phyloP scores from a whole-genome alignment of 1,140 invertebrate species.

The Metopolophium dirhodum region DNA sequence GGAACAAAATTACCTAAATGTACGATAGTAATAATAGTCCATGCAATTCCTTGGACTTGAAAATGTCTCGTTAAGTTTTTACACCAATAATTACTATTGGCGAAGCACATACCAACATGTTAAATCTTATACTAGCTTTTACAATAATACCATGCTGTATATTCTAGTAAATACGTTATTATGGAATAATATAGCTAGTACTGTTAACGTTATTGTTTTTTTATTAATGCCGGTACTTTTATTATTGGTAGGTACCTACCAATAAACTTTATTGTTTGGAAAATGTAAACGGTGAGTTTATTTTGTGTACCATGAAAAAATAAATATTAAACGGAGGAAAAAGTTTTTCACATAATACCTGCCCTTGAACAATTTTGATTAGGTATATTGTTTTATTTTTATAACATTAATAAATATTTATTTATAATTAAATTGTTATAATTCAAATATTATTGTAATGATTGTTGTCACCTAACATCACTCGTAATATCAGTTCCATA shows the following conservation, averaged over 20 bases:
- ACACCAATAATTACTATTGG: neutral
- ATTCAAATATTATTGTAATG: neutral
- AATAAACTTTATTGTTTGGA: constrained; percentile 19
- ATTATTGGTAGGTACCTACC: neutral
- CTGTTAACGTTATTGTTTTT: neutral
- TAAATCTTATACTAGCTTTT: neutral
- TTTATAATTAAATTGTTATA: neutral
- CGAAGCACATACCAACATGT: neutral
- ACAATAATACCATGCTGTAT: neutral
- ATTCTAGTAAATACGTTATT: neutral
- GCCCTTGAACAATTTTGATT: neutral
- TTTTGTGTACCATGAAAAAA: neutral
- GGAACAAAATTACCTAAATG: neutral
- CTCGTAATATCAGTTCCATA: neutral
- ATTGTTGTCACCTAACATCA: neutral
- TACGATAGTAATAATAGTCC: neutral
- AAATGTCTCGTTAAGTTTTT: neutral
- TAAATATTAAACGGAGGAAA: neutral
- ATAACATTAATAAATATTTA: neutral
- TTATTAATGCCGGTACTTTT: neutral
- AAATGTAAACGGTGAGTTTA: constrained; percentile 6
- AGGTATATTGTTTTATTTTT: too few relatives aligned
- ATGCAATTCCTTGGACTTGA: neutral
- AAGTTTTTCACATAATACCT: neutral
- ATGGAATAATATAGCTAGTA: neutral